phyloP scores from a whole-genome alignment of 1,140 invertebrate genomes.

The Heliothis subflexa region DNA sequence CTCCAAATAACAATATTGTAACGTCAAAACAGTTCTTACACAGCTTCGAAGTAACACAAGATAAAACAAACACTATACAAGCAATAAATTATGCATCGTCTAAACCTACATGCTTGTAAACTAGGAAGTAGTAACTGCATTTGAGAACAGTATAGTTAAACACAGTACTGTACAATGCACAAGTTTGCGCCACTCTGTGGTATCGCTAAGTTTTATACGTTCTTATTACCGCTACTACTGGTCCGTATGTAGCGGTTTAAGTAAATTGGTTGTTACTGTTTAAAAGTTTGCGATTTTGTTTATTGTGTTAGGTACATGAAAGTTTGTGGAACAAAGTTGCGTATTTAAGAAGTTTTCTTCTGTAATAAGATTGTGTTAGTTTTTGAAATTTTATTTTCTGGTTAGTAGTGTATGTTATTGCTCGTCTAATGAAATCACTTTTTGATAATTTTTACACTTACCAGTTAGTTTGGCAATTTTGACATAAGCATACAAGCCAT shows the following conservation, averaged over 20 bases:
- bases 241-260: background rate
- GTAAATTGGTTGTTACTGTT: constrained; percentile 11
- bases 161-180: background rate
- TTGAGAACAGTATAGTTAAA: constrained; percentile 5
- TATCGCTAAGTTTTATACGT: constrained; percentile 35
- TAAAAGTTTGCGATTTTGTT: background rate
- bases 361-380: no score
- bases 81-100: constrained; percentile 1
- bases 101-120: background rate
- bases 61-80: background rate
- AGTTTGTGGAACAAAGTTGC: no score
- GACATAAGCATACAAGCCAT: no score
- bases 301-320: background rate
- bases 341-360: no score
- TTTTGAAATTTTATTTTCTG: no score
- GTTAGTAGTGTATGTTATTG: no score
- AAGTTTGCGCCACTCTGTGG: constrained; percentile 3
- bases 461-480: no score
- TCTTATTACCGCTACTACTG: constrained; percentile 9
- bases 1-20: no score
- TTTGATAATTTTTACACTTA: no score
- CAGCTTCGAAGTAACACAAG: no score
- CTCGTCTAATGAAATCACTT: no score
- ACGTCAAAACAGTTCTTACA: no score
- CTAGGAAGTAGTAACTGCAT: constrained; percentile 23